Evolutionary conservation across 92 coral and sea anemone species (phyloP), one percentile per base, ranked within the genome.

Genomic region (Porites lobata): DNA sequence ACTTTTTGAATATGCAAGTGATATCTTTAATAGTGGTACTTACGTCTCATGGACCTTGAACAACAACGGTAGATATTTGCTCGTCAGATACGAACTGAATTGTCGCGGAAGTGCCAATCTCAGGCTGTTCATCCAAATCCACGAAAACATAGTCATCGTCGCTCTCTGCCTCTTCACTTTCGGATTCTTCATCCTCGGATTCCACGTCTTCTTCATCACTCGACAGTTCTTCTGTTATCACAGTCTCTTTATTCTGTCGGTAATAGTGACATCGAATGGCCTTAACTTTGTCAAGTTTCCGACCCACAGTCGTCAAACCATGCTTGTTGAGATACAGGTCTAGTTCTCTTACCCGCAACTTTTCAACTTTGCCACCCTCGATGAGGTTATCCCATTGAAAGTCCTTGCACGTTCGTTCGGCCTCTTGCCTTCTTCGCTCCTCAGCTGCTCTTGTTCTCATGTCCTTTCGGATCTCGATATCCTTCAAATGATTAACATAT

Each of bases 331-430:
- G 64, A 53, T 74, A 74, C 78, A 74, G 13, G 63, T 52, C 64
- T 1, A 18, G 43, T 20, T 74, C 78, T 74, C 63, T 74, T 52
- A 74, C 62, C 9, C 78, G 62, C 63, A 50, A 19, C 63, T 52
- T 74, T 74, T 74, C 38, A 13, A 74, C 78, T 13, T 74, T 74
- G 78, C 64, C 78, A 19, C 78, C 13, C 77, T 72, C 77, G 43
- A 18, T 43, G 61, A 72, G 77, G 61, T 20, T 15, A 15, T 72
- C 61, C 77, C 61, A 51, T 11, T 50, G 59, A 18, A 72, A 72
- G 77, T 72, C 77, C 77, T 72, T 72, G 57, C 51, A 72, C 13
- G 58, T 72, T 11, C 61, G 57, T 72, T 72, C 61, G 13, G 22
- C 61, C 77, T 72, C 77, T 72, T 72, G 77, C 77, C 61, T 51